Conservation (phyloP, 2,113 vertebrate genomes). For the Syngnathus scovelli region DNA sequence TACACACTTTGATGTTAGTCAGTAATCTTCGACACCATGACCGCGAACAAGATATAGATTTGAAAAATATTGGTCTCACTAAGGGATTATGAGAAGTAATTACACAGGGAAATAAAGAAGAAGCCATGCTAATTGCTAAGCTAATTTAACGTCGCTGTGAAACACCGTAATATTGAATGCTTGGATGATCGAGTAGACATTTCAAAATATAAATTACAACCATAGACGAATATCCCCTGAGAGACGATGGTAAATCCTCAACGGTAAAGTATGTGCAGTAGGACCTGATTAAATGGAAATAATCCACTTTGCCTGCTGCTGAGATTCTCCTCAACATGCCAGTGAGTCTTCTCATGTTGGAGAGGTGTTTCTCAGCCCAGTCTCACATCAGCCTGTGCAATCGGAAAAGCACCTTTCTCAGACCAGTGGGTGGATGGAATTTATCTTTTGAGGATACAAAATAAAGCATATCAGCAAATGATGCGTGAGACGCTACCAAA, state of each 20-base stretch:
- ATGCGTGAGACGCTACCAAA: constrained; percentile 48
- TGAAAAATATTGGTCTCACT: too few relatives aligned
- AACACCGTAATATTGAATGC: too few relatives aligned
- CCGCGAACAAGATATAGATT: too few relatives aligned
- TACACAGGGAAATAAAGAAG: too few relatives aligned
- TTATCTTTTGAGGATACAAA: constrained; percentile 65
- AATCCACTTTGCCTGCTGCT: constrained; percentile 19
- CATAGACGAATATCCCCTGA: background rate
- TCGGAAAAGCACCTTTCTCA: constrained; percentile 58
- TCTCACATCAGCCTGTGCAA: constrained; percentile 36
- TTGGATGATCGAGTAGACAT: too few relatives aligned
- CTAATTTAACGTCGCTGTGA: too few relatives aligned
- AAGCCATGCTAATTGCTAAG: too few relatives aligned
- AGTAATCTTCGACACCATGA: too few relatives aligned
- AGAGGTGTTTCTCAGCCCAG: constrained; percentile 34
- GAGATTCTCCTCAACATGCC: constrained; percentile 12
- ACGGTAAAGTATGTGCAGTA: constrained; percentile 5
- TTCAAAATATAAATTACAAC: background rate
- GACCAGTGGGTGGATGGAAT: constrained; percentile 62
- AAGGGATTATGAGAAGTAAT: too few relatives aligned
- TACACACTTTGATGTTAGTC: too few relatives aligned
- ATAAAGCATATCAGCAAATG: constrained; percentile 58
- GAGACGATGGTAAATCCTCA: background rate
- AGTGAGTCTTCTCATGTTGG: constrained; percentile 29
- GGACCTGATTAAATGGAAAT: constrained; percentile 13